Evolutionary conservation across 1,140 invertebrate species (phyloP), one percentile per base, ranked within the genome.

Genomic region (Euura lappo): DNA sequence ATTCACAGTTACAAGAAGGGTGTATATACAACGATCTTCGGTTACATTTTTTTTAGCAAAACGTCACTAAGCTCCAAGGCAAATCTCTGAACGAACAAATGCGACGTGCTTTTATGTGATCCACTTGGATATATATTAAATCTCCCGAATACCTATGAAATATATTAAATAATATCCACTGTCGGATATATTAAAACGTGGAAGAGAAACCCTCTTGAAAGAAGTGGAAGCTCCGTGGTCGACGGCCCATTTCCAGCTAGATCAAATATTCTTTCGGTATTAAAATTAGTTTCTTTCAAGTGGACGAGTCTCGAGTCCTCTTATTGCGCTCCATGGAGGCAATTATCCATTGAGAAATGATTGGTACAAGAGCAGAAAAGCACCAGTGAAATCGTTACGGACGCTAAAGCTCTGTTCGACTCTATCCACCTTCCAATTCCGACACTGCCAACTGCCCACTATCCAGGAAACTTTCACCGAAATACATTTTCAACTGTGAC

Each of bases 401-500:
- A 60, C 3, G 51, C 51, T 28, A 28, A 28, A 28, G 28, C 28
- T 28, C 28, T 28, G 28, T 28, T 28, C 28, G 28, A 28, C 28
- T 28, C 28, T 28, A 28, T 28, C 28, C 28, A 28, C 28, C 28
- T 28, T 28, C 28, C 28, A 28, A 28, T 28, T 28, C 28, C 28
- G 28, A 28, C 28, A 28, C 28, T 28, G 28, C 28, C 28, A 28
- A 28, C 28, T 28, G 28, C 28, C 28, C 28, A 28, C 28, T 28
- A 28, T 28, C 28, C 28, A 28, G 13, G 51, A 60, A 60, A 60
- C 51, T 60, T 60, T 60, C 51, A 28, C 51, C 13, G 13, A 60
- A 60, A 60, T 60, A 60, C 51, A 60, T 60, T 60, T 60, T 60
- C 51, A 60, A 60, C 51, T 60, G 8, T n/a, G 51, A 60, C 51